Conservation (phyloP, 23 tunicate species). For the Styela clava region DNA sequence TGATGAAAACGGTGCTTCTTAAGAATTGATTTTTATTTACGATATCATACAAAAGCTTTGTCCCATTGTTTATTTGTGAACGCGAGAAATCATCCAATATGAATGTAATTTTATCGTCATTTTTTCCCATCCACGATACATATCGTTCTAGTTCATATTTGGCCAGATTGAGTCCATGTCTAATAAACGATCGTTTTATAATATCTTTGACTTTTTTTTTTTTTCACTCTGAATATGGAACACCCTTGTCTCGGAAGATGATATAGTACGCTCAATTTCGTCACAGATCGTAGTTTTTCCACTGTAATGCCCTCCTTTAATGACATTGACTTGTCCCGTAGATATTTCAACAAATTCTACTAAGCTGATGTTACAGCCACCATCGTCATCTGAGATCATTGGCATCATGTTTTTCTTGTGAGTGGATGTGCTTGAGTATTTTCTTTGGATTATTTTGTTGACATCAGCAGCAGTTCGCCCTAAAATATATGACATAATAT, state of each 20-base stretch:
- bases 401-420: not conserved
- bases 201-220: too few species aligned
- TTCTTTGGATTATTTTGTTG: not conserved
- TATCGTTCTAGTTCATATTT: not conserved
- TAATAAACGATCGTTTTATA: too few species aligned
- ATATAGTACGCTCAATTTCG: not conserved
- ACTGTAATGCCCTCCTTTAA: not conserved
- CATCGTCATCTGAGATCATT: not conserved
- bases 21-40: not conserved
- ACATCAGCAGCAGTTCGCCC: not conserved
- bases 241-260: not conserved
- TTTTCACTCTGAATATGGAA: too few species aligned
- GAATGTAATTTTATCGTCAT: not conserved
- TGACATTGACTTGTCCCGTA: not conserved
- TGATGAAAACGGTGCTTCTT: not conserved
- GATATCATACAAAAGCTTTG: not conserved
- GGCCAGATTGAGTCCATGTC: not conserved
- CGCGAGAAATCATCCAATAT: not conserved
- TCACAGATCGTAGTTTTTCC: not conserved
- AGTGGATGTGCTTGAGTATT: not conserved
- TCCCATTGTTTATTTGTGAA: not conserved
- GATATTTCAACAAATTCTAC: not conserved
- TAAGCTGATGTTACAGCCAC: not conserved
- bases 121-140: not conserved
- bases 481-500: too few species aligned